phyloP scores from a whole-genome alignment of 2,113 vertebrate species.

The Dolichotis patagonum region DNA sequence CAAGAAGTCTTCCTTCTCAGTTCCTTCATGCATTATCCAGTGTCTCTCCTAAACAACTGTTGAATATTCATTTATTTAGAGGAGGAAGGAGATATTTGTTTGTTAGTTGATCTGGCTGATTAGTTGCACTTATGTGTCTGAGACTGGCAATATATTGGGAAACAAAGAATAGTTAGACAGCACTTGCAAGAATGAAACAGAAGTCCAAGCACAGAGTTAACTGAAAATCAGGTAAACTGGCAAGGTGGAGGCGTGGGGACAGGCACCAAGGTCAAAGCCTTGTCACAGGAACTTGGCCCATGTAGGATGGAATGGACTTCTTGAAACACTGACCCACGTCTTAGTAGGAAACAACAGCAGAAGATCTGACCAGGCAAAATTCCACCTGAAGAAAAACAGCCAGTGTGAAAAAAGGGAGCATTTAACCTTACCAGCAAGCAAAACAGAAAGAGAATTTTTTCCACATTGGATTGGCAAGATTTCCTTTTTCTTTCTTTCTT shows the following conservation, averaged over 20 bases:
- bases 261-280: background rate
- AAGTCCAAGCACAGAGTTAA: background rate
- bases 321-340: background rate
- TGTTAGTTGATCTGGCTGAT: background rate
- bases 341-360: background rate
- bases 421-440: background rate
- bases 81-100: background rate
- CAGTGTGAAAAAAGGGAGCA: background rate
- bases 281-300: background rate
- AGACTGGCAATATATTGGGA: background rate
- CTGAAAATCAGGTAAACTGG: background rate
- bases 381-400: constrained; percentile 5
- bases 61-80: background rate
- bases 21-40: background rate
- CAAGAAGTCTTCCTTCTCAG: background rate
- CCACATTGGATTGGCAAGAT: background rate
- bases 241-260: background rate
- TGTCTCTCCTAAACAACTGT: constrained; percentile 25
- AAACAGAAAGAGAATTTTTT: background rate
- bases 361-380: background rate
- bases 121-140: background rate
- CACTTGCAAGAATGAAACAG: background rate
- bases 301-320: background rate
- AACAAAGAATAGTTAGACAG: background rate
- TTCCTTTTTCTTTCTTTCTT: background rate